Evolutionary conservation across 1,140 invertebrate species (phyloP).

Genomic region (Agrilus planipennis): DNA sequence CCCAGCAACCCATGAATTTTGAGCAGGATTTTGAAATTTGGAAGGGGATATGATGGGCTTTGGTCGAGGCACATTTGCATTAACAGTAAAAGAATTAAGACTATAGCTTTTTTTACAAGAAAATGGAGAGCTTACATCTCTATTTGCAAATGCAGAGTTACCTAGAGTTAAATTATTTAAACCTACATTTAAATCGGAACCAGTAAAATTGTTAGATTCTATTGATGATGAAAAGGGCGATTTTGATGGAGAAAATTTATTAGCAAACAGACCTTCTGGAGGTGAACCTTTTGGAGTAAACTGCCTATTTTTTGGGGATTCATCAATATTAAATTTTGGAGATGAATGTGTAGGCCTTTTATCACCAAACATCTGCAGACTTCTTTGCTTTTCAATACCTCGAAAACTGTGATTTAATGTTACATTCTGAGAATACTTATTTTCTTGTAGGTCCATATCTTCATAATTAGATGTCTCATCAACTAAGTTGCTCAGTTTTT

Average conservation of each 20-base stretch:
- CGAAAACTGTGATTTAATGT: no score
- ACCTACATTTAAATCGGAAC: conserved; percentile 10
- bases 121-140: no score
- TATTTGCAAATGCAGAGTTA: neutral
- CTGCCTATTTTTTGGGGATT: neutral
- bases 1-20: conserved; percentile 38
- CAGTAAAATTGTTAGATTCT: conserved; percentile 4
- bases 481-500: no score
- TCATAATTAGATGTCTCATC: no score
- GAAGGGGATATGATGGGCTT: conserved; percentile 34
- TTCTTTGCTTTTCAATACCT: no score
- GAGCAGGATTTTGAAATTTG: conserved; percentile 32
- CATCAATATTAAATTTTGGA: neutral
- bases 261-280: neutral
- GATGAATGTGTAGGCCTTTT: neutral
- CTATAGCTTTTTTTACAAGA: conserved; percentile 6
- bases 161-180: conserved; percentile 8
- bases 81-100: conserved; percentile 7
- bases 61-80: conserved; percentile 8
- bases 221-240: neutral
- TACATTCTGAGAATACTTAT: no score
- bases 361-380: neutral
- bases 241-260: neutral
- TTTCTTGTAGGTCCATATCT: no score
- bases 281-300: neutral